Base-by-base conservation (phyloP, 2,888 invertebrate genomes). In the Thereva unica region DNA sequence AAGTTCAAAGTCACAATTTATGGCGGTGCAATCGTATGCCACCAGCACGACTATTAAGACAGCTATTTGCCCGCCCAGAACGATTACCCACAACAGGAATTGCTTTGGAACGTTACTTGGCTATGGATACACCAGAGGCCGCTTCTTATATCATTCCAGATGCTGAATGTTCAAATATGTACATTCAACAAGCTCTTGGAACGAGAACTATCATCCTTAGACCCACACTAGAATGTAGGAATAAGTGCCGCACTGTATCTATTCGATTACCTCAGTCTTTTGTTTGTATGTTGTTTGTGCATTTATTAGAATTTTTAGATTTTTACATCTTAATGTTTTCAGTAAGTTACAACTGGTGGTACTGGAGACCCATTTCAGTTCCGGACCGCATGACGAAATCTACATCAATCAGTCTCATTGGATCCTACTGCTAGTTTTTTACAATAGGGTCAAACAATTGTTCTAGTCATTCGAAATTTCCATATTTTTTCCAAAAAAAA, bases 81-180 rank as follows among this genome's bases (percentile, higher is more conserved):
- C 87, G 88, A 73, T 84, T 91, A 44, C 87, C 89, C 44, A 87
- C 86, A 78, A 87, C 89, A 79, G 90, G 90, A 5, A 88, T 89
- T 74, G 89, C 89, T 73, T 86, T 90, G 57, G 93, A 94, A 78
- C 87, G 92, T 75, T 91, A 85, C 79, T 75, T 91, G 63, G 84
- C 91, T 66, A 85, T 95, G 63, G 89, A 93, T 76, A 91, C 91
- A 73, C 83, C 86, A 42, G 84, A 85, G 75, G 86, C 90, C 64
- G 82, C 83, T 35, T 80, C 84, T 37, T 92, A 92, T 76, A 78
- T 81, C 69, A 79, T 93, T 78, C 93, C 93, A 7, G 87, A 90
- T 74, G 89, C 91, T 8, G 93, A 93, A 78, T 93, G 93, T 76
- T 89, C 89, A 72, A 91, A 89, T 78, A 87, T 92, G 61, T 89